Evolutionary conservation across 2,797 vertebrate genomes (phyloP), one percentile per base, ranked within the genome.

Genomic region (Lemur catta): DNA sequence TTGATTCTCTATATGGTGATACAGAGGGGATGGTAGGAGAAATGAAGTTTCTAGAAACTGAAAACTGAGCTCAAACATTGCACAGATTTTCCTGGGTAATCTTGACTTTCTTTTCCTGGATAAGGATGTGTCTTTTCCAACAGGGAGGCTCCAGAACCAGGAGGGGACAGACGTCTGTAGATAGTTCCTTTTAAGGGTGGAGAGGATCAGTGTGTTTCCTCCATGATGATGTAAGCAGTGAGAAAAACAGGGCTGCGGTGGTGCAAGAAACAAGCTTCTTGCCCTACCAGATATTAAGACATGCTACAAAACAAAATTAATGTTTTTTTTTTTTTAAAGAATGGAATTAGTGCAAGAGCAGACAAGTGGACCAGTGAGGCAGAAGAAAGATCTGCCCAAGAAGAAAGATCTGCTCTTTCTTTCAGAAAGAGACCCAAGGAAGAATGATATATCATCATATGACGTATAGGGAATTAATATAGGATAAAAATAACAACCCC

Each of bases 241-340:
- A 80, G 86, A 13, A 69, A 71, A 50, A 75, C 0, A 76, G 50
- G 52, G 5, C n/a, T 3, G 11, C 0, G 9, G 55, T 84, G 82
- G 38, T 48, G 93, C 82, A 94, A 95, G 84, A 93, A 80, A 69
- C 61, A 78, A 65, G 50, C 79, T 61, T 38, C 94, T 96, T 50
- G 84, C 35, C 38, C 69, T 46, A 12, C 81, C 2, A 59, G 81
- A n/a, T 85, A 30, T 35, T 7, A 50, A 61, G 92, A 93, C 48
- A 63, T 6, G 0, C 71, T 35, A 30, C 52, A 81, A 89, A 82
- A 67, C 86, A 43, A 28, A 69, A 78, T 12, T 30, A 18, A 59
- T 7, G 48, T 30, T n/a, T n/a, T n/a, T 30, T 71, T 81, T 79
- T 28, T 28, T 4, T 28, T 26, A 41, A 38, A 72, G 67, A 38